phyloP scores from a whole-genome alignment of 2,797 vertebrate genomes.

The Acropternis orthonyx region DNA sequence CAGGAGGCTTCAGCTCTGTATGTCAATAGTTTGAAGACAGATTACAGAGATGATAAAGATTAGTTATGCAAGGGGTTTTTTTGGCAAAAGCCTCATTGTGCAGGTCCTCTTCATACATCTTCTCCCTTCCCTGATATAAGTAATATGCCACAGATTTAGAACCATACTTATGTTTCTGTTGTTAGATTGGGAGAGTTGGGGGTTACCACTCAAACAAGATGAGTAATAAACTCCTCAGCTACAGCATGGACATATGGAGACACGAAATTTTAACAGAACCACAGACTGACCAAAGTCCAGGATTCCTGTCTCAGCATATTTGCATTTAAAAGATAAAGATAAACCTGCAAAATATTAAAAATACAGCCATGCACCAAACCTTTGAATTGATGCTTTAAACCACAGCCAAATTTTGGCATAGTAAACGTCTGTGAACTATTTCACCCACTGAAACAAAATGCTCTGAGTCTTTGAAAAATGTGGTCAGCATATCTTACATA shows the following conservation, averaged over 20 bases:
- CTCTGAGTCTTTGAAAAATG: not conserved
- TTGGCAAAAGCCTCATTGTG: not conserved
- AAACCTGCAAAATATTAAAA: conserved; percentile 23
- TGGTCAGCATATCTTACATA: not conserved
- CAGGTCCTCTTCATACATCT: not conserved
- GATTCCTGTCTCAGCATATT: not conserved
- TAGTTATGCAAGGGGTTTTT: not conserved
- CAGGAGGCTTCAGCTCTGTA: not conserved
- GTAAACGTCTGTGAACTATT: conserved; percentile 10
- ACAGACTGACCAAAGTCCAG: not conserved
- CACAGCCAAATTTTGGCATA: not conserved
- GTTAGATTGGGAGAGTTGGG: not conserved
- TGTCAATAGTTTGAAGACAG: not conserved
- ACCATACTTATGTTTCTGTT: accelerated
- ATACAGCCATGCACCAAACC: not conserved
- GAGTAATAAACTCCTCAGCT: not conserved
- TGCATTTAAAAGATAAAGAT: conserved; percentile 4
- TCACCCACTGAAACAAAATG: not conserved
- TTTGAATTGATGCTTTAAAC: conserved; percentile 4
- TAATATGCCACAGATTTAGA: not conserved
- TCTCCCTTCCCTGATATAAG: not conserved
- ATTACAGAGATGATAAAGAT: not conserved
- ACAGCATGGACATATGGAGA: not conserved
- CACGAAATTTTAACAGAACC: not conserved
- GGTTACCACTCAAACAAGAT: not conserved